Conservation (phyloP, 2,888 invertebrate genomes). For the Pterostichus niger region DNA sequence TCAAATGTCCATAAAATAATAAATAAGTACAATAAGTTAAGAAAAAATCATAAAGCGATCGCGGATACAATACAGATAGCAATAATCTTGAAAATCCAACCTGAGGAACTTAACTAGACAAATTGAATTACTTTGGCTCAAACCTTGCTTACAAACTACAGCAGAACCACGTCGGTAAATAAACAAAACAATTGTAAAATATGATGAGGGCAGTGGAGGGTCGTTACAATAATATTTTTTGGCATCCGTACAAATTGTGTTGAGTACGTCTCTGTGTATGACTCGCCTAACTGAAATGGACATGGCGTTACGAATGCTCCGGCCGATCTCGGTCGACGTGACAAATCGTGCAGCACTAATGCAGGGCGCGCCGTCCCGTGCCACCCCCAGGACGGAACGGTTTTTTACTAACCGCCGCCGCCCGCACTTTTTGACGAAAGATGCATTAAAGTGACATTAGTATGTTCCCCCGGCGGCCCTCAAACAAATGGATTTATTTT, state of each 20-base stretch:
- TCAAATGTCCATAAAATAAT: too few relatives aligned
- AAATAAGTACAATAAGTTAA: too few relatives aligned
- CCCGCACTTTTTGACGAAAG: slow-evolving; percentile 48
- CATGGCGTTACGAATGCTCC: slow-evolving; percentile 35
- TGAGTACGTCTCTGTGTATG: not conserved
- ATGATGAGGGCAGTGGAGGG: too few relatives aligned
- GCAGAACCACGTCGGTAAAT: too few relatives aligned
- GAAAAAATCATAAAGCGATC: too few relatives aligned
- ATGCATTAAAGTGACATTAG: slow-evolving; percentile 59
- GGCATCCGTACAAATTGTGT: not conserved
- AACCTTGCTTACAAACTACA: too few relatives aligned
- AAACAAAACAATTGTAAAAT: too few relatives aligned
- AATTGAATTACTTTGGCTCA: too few relatives aligned
- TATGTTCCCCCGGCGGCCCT: slow-evolving; percentile 1
- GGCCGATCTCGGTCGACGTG: slow-evolving; percentile 53
- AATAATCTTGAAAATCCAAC: too few relatives aligned
- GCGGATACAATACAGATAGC: too few relatives aligned
- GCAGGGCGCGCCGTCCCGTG: not conserved
- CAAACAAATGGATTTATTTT: slow-evolving; percentile 37
- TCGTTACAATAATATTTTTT: too few relatives aligned
- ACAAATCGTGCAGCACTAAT: slow-evolving; percentile 61
- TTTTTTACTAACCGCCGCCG: slow-evolving; percentile 7
- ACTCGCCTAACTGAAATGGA: slow-evolving; percentile 35
- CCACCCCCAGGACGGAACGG: slow-evolving; percentile 3
- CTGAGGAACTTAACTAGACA: too few relatives aligned